phyloP scores from a whole-genome alignment of 2,888 invertebrate species.

The Tetrapedia diversipes region DNA sequence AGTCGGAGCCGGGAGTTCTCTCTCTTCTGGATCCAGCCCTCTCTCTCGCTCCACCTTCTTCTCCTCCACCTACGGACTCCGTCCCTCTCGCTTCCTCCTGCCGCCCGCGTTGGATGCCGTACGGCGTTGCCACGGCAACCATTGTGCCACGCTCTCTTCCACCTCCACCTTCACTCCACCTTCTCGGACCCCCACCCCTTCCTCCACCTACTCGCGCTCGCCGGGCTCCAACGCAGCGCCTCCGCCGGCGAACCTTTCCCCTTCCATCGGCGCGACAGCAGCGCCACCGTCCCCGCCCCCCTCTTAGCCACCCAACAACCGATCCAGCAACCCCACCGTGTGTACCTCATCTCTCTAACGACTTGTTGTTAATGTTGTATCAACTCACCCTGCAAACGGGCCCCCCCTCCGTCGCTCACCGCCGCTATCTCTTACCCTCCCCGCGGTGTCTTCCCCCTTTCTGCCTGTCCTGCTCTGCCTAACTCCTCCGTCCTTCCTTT shows the following conservation, averaged over 20 bases:
- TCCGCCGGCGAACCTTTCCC: conserved; percentile 55
- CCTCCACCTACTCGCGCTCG: conserved; percentile 45
- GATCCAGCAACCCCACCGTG: conserved; percentile 67
- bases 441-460: background rate
- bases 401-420: conserved; percentile 42
- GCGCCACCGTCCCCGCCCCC: conserved; percentile 56
- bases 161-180: conserved; percentile 67
- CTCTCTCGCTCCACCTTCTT: conserved; percentile 54
- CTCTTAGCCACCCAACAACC: conserved; percentile 55
- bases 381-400: conserved; percentile 78
- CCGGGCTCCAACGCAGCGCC: conserved; percentile 53
- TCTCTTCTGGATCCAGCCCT: conserved; percentile 57
- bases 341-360: conserved; percentile 79
- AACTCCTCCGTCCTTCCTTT: conserved; percentile 1
- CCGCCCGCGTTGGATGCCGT: conserved; percentile 53
- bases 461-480: background rate
- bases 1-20: conserved; percentile 75
- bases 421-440: background rate
- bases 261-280: conserved; percentile 38
- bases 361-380: conserved; percentile 80
- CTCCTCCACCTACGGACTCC: conserved; percentile 41
- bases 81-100: conserved; percentile 45
- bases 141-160: conserved; percentile 76
- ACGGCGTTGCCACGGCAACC: conserved; percentile 81
- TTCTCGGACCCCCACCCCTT: conserved; percentile 38